phyloP scores from a whole-genome alignment of 2,888 invertebrate species.

The Margaritifera margaritifera region DNA sequence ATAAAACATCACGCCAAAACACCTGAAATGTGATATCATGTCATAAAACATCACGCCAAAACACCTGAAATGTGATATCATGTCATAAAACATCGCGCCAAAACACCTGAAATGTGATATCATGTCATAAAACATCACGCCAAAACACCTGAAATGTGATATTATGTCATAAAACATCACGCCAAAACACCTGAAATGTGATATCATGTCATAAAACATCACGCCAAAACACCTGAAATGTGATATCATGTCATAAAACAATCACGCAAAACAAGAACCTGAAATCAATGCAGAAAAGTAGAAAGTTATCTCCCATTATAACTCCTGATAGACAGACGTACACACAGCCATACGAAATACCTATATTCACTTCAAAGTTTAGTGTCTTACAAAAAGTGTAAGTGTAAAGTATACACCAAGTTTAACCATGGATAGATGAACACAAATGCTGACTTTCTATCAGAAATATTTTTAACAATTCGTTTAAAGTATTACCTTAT shows the following conservation, averaged over 20 bases:
- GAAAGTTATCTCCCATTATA: too few species aligned
- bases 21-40: constrained; percentile 31
- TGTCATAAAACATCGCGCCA: constrained; percentile 61
- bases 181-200: constrained; percentile 55
- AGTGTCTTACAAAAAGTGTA: too few species aligned
- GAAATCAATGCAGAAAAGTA: background rate
- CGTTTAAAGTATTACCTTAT: background rate
- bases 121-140: constrained; percentile 55
- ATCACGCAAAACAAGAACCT: background rate
- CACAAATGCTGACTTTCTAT: background rate
- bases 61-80: constrained; percentile 37
- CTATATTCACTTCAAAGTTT: too few species aligned
- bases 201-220: constrained; percentile 48
- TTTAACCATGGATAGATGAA: too few species aligned
- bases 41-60: constrained; percentile 62
- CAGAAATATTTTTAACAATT: too few species aligned
- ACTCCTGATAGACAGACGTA: too few species aligned
- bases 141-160: constrained; percentile 52
- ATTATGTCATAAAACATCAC: constrained; percentile 49
- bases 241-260: background rate
- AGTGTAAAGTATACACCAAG: too few species aligned
- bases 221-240: constrained; percentile 56
- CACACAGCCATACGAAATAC: too few species aligned
- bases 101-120: constrained; percentile 43
- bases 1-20: constrained; percentile 62